Evolutionary conservation across 2,888 invertebrate genomes (phyloP).

Genomic region (Parochlus steinenii): DNA sequence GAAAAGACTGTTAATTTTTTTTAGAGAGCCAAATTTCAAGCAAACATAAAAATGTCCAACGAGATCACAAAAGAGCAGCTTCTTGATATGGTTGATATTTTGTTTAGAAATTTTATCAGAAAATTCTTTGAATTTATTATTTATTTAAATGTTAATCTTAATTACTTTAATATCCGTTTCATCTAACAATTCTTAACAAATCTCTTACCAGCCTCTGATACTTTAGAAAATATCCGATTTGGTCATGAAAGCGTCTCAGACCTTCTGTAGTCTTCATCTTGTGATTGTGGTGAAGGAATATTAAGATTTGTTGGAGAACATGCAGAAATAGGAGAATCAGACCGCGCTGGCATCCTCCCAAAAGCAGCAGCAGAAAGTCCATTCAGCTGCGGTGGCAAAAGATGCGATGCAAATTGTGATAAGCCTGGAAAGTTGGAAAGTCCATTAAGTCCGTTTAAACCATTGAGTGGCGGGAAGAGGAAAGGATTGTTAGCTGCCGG

Average conservation of each 20-base stretch:
- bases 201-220: no score
- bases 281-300: slow-evolving; percentile 18
- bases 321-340: slow-evolving; percentile 35
- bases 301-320: slow-evolving; percentile 26
- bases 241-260: slow-evolving; percentile 11
- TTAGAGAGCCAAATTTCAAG: no score
- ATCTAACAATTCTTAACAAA: no score
- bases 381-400: slow-evolving; percentile 30
- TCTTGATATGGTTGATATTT: no score
- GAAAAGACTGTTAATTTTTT: no score
- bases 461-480: slow-evolving; percentile 39
- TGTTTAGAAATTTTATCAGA: no score
- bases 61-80: no score
- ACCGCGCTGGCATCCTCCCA: slow-evolving; percentile 16
- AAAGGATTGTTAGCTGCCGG: slow-evolving; percentile 32
- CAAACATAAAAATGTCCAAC: no score
- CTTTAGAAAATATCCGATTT: no score
- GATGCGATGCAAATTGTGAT: slow-evolving; percentile 26
- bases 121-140: no score
- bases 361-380: slow-evolving; percentile 18
- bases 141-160: no score
- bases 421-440: slow-evolving; percentile 37
- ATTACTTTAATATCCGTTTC: no score
- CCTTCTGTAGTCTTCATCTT: slow-evolving; percentile 9
- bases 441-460: slow-evolving; percentile 18